A percentile compares a stretch with the other conserved stretches of the same genome.
These are phyloP conservation scores for Trachelus tabidus DNA, from an alignment of 2,888 invertebrate genomes.

Conservation along the genomic window DNA sequence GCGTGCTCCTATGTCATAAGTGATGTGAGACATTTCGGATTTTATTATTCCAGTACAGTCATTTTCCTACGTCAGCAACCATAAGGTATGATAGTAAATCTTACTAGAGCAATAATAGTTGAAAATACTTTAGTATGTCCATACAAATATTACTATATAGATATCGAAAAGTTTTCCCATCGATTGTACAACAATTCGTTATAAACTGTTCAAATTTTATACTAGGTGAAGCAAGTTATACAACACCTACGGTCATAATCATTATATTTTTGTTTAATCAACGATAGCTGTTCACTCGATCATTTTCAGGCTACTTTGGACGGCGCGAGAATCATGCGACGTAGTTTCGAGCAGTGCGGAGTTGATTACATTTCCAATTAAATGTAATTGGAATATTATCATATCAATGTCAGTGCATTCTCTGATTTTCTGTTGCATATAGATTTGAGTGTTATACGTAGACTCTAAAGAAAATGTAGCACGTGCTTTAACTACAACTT, in stretches of 20 bases:
- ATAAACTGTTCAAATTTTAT: not conserved
- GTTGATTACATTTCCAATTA: not conserved
- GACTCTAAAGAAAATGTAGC: not conserved
- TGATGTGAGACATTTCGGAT: not conserved
- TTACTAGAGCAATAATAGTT: not conserved
- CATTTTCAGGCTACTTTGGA: no score
- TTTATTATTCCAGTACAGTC: not conserved
- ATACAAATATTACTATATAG: not conserved
- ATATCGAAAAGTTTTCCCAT: not conserved
- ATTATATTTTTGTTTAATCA: not conserved
- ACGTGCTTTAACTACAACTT: not conserved
- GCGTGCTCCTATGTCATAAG: not conserved
- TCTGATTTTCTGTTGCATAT: not conserved
- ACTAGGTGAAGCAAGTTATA: not conserved
- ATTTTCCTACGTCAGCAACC: not conserved
- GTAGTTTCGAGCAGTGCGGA: not conserved
- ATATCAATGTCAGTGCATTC: not conserved
- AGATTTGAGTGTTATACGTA: not conserved
- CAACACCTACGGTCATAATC: not conserved
- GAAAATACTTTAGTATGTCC: not conserved
- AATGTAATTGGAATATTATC: not conserved
- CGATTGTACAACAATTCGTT: not conserved
- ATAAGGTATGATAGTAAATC: not conserved
- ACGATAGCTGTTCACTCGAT: not conserved
- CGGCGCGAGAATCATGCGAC: not conserved